phyloP scores from a whole-genome alignment of 2,888 invertebrate genomes.

The Agriopis marginaria region DNA sequence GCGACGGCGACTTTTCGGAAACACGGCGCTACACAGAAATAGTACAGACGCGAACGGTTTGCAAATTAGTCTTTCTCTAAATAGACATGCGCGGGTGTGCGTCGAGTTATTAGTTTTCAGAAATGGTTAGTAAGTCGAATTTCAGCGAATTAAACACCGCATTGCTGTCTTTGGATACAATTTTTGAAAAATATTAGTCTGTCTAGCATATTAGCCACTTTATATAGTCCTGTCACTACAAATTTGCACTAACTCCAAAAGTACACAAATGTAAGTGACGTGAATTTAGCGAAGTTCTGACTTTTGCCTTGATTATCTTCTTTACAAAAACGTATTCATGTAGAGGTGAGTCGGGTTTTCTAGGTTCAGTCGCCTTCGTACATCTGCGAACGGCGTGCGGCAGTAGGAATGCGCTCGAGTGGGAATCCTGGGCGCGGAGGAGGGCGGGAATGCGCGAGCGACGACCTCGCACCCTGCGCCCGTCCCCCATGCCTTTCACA shows the following conservation, averaged over 20 bases:
- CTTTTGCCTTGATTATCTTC: background rate
- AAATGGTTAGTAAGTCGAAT: constrained; percentile 14
- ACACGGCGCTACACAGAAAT: constrained; percentile 40
- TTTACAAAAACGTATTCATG: background rate
- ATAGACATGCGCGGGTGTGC: constrained; percentile 13
- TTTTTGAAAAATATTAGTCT: too few species aligned
- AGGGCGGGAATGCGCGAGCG: constrained; percentile 65
- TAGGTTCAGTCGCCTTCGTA: constrained; percentile 53
- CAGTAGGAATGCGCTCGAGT: constrained; percentile 25
- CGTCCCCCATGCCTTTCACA: constrained; percentile 36
- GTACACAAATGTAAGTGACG: background rate
- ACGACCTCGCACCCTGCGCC: constrained; percentile 68
- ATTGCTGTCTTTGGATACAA: background rate
- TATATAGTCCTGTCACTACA: background rate
- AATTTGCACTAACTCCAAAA: background rate
- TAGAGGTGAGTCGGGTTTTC: background rate
- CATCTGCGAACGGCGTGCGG: constrained; percentile 46
- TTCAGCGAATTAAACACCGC: background rate
- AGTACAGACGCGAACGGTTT: constrained; percentile 40
- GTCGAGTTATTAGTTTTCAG: constrained; percentile 20
- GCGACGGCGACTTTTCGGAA: constrained; percentile 37
- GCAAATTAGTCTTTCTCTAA: constrained; percentile 39
- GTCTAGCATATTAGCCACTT: too few species aligned
- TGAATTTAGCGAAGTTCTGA: background rate
- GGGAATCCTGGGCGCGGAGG: constrained; percentile 47